Evolutionary conservation across 1,140 invertebrate genomes (phyloP).

Genomic region (Bombus vancouverensis): DNA sequence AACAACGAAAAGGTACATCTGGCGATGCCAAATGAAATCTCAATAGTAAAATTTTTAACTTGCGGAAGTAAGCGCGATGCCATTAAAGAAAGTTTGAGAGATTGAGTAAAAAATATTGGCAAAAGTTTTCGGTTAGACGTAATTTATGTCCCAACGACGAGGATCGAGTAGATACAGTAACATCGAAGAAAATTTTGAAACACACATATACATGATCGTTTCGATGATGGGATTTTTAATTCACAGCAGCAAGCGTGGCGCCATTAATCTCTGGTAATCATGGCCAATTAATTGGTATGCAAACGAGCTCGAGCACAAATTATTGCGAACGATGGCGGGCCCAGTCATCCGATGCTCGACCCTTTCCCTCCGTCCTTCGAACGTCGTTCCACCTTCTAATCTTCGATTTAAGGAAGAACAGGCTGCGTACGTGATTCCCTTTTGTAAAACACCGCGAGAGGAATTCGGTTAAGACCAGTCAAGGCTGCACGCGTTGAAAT

Average conservation of each 20-base stretch:
- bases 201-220: too few species aligned
- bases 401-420: constrained; percentile 26
- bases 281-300: constrained; percentile 63
- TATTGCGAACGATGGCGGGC: constrained; percentile 44
- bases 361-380: background rate
- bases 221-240: constrained; percentile 48
- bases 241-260: constrained; percentile 2
- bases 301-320: constrained; percentile 60
- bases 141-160: too few species aligned
- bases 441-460: background rate
- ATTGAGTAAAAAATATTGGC: background rate
- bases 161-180: background rate
- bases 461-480: constrained; percentile 28
- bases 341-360: constrained; percentile 15
- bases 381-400: background rate
- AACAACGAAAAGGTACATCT: background rate
- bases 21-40: too few species aligned
- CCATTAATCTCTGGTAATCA: constrained; percentile 62
- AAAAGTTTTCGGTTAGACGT: too few species aligned
- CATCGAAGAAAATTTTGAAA: background rate
- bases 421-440: background rate
- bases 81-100: background rate
- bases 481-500: constrained; percentile 33
- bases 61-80: background rate
- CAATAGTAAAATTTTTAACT: background rate